A percentile compares a stretch with the other conserved stretches of the same genome.
Evolutionary conservation across 2,888 invertebrate species (phyloP).

Genomic region (Electrophaes corylata): DNA sequence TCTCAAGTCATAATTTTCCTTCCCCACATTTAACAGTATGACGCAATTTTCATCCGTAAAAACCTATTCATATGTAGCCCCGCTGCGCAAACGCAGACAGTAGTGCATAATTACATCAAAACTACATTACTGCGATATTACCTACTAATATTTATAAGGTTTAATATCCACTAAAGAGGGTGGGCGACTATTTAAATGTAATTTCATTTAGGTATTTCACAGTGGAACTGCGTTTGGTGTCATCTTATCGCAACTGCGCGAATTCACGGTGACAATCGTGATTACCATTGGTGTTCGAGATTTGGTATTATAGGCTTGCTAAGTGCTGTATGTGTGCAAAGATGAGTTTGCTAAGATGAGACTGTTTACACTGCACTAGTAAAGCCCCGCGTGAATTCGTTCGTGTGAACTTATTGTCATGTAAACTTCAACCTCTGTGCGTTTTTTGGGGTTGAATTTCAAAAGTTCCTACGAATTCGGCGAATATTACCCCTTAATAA

Average conservation of each 20-base stretch:
- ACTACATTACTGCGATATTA: conserved; percentile 39
- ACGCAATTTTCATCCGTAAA: conserved; percentile 28
- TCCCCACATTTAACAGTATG: conserved; percentile 3
- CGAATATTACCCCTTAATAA: too few relatives aligned
- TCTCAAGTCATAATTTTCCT: conserved; percentile 7
- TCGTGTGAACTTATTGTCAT: too few relatives aligned
- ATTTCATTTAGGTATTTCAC: conserved; percentile 59
- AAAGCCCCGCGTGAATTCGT: too few relatives aligned
- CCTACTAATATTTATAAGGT: conserved; percentile 33
- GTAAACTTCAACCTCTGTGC: too few relatives aligned
- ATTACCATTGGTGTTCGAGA: conserved; percentile 69
- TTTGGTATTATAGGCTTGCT: conserved; percentile 56
- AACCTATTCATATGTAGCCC: conserved; percentile 35
- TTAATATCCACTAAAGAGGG: conserved; percentile 30
- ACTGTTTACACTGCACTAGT: too few relatives aligned
- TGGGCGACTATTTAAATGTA: conserved; percentile 47
- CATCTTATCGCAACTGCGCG: conserved; percentile 69
- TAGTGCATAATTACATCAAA: conserved; percentile 45
- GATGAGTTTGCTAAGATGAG: conserved; percentile 46
- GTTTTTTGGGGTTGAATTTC: too few relatives aligned
- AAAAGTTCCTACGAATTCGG: too few relatives aligned
- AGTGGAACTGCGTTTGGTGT: conserved; percentile 52
- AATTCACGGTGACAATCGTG: conserved; percentile 80
- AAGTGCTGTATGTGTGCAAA: conserved; percentile 36
- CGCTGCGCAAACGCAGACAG: conserved; percentile 37